A percentile compares a stretch with the other conserved stretches of the same genome.
phyloP scores from a whole-genome alignment of 2,113 vertebrate genomes.

The Chionodraco myersi region DNA sequence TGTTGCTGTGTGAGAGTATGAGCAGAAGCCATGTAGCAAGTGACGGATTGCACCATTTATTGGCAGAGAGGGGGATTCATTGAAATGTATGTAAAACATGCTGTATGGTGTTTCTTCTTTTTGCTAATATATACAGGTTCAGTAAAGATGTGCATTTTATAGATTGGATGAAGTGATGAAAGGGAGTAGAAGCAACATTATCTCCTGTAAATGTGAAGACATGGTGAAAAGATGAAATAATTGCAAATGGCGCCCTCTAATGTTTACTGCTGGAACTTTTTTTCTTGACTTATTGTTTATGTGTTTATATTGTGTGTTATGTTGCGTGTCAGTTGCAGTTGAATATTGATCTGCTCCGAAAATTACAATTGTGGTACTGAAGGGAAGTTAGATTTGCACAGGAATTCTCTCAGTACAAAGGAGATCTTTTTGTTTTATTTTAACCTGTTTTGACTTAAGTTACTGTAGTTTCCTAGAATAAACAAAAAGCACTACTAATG shows the following conservation, averaged over 20 bases:
- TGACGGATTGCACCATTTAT: slow-evolving; percentile 64
- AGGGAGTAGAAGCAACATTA: slow-evolving; percentile 8
- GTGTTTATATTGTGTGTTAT: slow-evolving; percentile 46
- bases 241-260: slow-evolving; percentile 62
- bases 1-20: slow-evolving; percentile 41
- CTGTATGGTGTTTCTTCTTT: background rate
- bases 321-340: slow-evolving; percentile 47
- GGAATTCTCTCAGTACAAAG: slow-evolving; percentile 9
- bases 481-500: background rate
- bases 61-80: slow-evolving; percentile 39
- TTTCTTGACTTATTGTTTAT: slow-evolving; percentile 12
- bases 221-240: slow-evolving; percentile 22
- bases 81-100: slow-evolving; percentile 39
- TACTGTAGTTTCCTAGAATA: background rate
- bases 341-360: slow-evolving; percentile 11
- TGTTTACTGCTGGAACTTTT: slow-evolving; percentile 64
- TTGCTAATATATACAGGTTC: background rate
- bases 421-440: slow-evolving; percentile 16
- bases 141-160: slow-evolving; percentile 30
- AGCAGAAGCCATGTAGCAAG: slow-evolving; percentile 48
- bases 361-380: slow-evolving; percentile 31
- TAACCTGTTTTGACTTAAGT: background rate
- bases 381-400: slow-evolving; percentile 1
- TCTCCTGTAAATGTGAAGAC: slow-evolving; percentile 6
- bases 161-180: slow-evolving; percentile 13